Base-by-base conservation (phyloP, 2,797 vertebrate species). In the Acomys russatus region DNA sequence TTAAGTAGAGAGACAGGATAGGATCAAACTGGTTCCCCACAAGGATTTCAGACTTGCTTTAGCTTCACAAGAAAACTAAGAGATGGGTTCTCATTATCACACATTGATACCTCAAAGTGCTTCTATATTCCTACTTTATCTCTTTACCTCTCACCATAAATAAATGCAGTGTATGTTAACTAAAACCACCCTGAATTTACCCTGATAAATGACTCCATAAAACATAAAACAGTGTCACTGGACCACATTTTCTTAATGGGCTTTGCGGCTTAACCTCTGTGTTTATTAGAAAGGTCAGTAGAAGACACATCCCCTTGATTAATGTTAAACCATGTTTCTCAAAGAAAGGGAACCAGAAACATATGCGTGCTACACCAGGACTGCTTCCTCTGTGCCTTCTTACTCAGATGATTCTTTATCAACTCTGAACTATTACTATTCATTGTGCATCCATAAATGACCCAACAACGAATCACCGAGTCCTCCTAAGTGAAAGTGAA, bases 151-250 rank as follows among this genome's bases (percentile, higher is more conserved):
- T 93, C 15, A 49, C 25, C 77, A 56, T 56, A 82, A 49, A 70
- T 68, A 56, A 79, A 59, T 73, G 54, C 71, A 86, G 10, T 74
- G 10, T 44, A 11, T 84, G 0, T 59, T 38, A 56, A 54, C 92
- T 95, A 66, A 96, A 92, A 92, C 12, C 73, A 51, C 20, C 33
- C 66, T 76, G 28, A 63, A 71, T 91, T 78, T 4, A 64, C 33
- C 83, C 23, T 63, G 15, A 74, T 49, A 68, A 85, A 73, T 87
- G n/a, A 91, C 28, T 64, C 51, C 38, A 10, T 90, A 59, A 66
- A 63, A 78, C 35, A 22, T 17, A 15, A n/a, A 83, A 22, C 79
- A 80, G 28, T 38, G 2, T 25, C 25, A 30, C 30, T 80, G 10
- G 3, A 30, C 25, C 61, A 38, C 71, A 73, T 70, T 70, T 6